These are phyloP conservation scores for Poeciliopsis paucimaculata DNA, from an alignment of 2,797 vertebrate genomes.

Conservation along the genomic window DNA sequence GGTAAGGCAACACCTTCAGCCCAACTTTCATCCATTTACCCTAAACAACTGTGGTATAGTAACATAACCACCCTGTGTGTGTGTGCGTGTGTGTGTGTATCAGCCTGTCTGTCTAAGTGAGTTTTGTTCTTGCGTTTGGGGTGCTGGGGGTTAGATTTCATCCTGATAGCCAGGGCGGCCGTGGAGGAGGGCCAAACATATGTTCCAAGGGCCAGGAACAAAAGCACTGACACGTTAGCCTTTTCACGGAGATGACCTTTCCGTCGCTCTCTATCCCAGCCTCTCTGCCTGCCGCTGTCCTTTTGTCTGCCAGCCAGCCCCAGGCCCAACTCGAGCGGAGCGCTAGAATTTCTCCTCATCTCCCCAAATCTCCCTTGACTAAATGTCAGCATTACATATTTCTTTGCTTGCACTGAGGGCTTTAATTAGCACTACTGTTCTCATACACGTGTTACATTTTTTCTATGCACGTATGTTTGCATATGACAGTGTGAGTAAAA, in stretches of 20 bases:
- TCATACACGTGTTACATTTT: slow-evolving; percentile 51
- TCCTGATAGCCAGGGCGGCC: slow-evolving; percentile 75
- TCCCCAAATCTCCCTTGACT: slow-evolving; percentile 97
- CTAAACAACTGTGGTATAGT: slow-evolving; percentile 71
- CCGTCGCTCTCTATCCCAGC: slow-evolving; percentile 80
- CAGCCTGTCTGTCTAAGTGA: slow-evolving; percentile 45
- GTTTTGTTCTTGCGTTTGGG: slow-evolving; percentile 70
- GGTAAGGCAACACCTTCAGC: slow-evolving; percentile 67
- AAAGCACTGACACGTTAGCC: slow-evolving; percentile 88
- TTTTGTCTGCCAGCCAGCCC: slow-evolving; percentile 91
- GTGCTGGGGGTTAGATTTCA: slow-evolving; percentile 81
- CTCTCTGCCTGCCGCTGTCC: slow-evolving; percentile 82
- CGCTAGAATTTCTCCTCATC: slow-evolving; percentile 92
- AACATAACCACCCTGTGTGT: slow-evolving; percentile 60
- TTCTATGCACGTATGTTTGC: slow-evolving; percentile 31
- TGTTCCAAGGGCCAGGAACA: slow-evolving; percentile 85
- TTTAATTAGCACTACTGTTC: slow-evolving; percentile 89
- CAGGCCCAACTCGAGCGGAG: slow-evolving; percentile 81
- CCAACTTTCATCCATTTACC: slow-evolving; percentile 67
- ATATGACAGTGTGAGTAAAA: slow-evolving; percentile 42
- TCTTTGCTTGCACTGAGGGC: slow-evolving; percentile 87
- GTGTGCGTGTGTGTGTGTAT: slow-evolving; percentile 28
- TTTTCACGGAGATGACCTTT: slow-evolving; percentile 93
- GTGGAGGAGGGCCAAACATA: slow-evolving; percentile 83
- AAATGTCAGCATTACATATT: slow-evolving; percentile 97